phyloP scores from a whole-genome alignment of 2,888 invertebrate species.

The Cataglyphis rosenhaueri region DNA sequence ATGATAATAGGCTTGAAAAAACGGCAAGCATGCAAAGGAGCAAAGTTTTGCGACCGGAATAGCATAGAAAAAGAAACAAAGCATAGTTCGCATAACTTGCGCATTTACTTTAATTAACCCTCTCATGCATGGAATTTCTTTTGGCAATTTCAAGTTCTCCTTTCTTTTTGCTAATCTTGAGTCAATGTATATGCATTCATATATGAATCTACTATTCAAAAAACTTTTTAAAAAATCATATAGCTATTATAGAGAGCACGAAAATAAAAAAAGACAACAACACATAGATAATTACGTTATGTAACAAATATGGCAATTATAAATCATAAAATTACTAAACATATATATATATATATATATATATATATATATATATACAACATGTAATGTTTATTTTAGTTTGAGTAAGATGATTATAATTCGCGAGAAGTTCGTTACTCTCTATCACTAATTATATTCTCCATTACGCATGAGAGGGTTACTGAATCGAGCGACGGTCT shows the following conservation, averaged over 20 bases:
- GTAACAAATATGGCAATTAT: not conserved
- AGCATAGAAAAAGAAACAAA: not conserved
- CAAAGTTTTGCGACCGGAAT: slow-evolving; percentile 1
- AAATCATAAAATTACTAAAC: not conserved
- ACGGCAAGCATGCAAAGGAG: slow-evolving; percentile 25
- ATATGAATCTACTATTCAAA: not conserved
- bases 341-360: not conserved
- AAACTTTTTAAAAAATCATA: not conserved
- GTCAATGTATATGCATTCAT: not conserved
- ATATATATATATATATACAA: not conserved
- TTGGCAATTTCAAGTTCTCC: not conserved
- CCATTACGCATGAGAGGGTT: slow-evolving; percentile 26
- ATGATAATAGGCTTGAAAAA: not conserved
- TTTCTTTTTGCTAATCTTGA: not conserved
- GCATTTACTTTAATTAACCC: slow-evolving; percentile 27
- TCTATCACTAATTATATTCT: slow-evolving; percentile 9
- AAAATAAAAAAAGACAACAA: not conserved
- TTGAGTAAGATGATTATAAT: not conserved
- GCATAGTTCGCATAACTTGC: slow-evolving; percentile 14
- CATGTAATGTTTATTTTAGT: slow-evolving; percentile 1
- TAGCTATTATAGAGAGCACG: not conserved
- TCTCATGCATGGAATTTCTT: slow-evolving; percentile 40
- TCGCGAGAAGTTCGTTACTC: not conserved
- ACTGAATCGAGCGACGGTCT: not conserved
- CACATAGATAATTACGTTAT: not conserved